A percentile compares a stretch with the other conserved stretches of the same genome.
Evolutionary conservation across 1,140 invertebrate genomes (phyloP).

Genomic region (Lasioglossum albipes): DNA sequence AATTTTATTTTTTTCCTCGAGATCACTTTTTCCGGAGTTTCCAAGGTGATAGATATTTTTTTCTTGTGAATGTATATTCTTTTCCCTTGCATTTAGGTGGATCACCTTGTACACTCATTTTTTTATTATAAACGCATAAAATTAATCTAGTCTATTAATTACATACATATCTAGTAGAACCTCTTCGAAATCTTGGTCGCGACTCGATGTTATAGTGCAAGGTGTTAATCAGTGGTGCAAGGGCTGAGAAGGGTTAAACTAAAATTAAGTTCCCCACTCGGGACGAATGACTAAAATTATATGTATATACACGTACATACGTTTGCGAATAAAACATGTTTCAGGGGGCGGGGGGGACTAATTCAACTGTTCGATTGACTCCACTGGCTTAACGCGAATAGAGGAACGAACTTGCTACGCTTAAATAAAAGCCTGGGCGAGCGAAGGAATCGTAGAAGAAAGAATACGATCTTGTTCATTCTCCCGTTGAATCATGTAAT

Average conservation of each 20-base stretch:
- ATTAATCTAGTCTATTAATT: too few relatives aligned
- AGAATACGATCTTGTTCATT: neutral
- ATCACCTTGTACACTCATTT: too few relatives aligned
- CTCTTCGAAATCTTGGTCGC: too few relatives aligned
- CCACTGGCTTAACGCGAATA: constrained; percentile 57
- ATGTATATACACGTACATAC: neutral
- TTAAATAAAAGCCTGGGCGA: constrained; percentile 51
- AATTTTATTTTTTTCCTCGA: neutral
- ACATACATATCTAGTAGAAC: too few relatives aligned
- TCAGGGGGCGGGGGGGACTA: neutral
- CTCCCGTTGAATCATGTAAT: constrained; percentile 56
- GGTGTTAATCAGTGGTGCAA: neutral
- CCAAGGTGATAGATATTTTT: too few relatives aligned
- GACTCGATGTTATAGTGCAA: too few relatives aligned
- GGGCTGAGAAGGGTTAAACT: neutral
- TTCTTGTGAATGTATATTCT: too few relatives aligned
- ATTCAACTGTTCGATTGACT: constrained; percentile 29
- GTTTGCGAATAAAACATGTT: neutral
- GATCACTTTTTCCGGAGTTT: too few relatives aligned
- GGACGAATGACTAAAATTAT: constrained; percentile 20
- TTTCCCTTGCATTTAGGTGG: too few relatives aligned
- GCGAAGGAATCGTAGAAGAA: neutral
- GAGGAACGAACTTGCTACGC: constrained; percentile 17
- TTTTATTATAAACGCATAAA: too few relatives aligned
- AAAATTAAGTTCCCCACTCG: constrained; percentile 20